Evolutionary conservation across 1,140 invertebrate genomes (phyloP).

Genomic region (Halesus radiatus): DNA sequence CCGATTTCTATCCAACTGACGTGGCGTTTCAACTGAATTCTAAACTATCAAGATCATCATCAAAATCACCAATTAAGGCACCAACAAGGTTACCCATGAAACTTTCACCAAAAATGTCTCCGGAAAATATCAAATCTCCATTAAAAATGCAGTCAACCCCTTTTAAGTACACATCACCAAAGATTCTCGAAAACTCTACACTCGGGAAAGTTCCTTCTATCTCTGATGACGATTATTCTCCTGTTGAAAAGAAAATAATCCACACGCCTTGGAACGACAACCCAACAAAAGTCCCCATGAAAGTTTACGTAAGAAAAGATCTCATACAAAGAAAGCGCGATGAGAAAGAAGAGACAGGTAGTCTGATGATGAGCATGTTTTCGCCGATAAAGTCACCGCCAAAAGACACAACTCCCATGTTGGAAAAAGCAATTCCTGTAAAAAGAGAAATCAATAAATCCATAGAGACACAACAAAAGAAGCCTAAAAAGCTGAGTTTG

Average conservation of each 20-base stretch:
- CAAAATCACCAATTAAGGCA: slow-evolving; percentile 44
- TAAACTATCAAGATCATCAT: slow-evolving; percentile 13
- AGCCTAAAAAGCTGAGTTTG: not conserved
- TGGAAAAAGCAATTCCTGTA: slow-evolving; percentile 59
- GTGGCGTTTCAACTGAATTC: slow-evolving; percentile 30
- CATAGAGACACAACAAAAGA: slow-evolving; percentile 6
- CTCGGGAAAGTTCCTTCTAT: not conserved
- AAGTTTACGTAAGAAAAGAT: slow-evolving; percentile 66
- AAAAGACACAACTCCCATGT: slow-evolving; percentile 45
- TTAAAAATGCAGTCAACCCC: slow-evolving; percentile 40
- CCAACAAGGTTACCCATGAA: slow-evolving; percentile 58
- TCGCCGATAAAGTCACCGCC: slow-evolving; percentile 60
- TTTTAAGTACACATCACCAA: not conserved
- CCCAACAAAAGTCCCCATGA: slow-evolving; percentile 60
- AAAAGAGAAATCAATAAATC: slow-evolving; percentile 54
- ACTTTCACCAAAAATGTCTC: slow-evolving; percentile 58
- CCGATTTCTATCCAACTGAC: slow-evolving; percentile 56
- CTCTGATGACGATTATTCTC: not conserved
- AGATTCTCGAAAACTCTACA: not conserved
- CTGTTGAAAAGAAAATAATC: slow-evolving; percentile 30
- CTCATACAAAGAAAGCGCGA: slow-evolving; percentile 63
- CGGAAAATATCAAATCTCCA: slow-evolving; percentile 21
- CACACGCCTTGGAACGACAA: slow-evolving; percentile 44
- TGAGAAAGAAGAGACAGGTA: slow-evolving; percentile 61
- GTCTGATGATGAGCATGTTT: slow-evolving; percentile 65